A percentile compares a stretch with the other conserved stretches of the same genome.
These are phyloP conservation scores for Gadus macrocephalus DNA, from an alignment of 2,113 vertebrate genomes.

Conservation along the genomic window DNA sequence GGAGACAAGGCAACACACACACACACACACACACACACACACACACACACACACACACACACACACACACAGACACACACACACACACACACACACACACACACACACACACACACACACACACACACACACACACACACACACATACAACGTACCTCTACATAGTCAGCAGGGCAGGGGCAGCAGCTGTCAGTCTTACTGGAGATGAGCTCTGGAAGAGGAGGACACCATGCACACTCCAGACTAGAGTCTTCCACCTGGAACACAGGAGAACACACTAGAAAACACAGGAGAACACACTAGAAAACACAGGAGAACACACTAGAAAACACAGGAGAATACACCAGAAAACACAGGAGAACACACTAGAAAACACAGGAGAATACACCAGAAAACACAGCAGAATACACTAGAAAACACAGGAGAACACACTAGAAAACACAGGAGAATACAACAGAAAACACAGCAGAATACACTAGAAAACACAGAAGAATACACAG, in stretches of 20 bases:
- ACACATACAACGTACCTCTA: slow-evolving; percentile 62
- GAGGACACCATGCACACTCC: slow-evolving; percentile 70
- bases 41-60: slow-evolving; percentile 9
- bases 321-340: not conserved
- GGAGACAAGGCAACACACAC: not conserved
- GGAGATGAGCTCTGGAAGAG: slow-evolving; percentile 78
- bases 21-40: slow-evolving; percentile 2
- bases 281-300: too few species aligned
- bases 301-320: not conserved
- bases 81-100: slow-evolving; percentile 17
- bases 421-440: too few species aligned
- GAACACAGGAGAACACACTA: not conserved
- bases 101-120: slow-evolving; percentile 2
- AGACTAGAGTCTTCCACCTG: slow-evolving; percentile 69
- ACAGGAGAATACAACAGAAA: too few species aligned
- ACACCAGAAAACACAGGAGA: not conserved
- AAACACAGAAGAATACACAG: not conserved
- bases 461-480: not conserved
- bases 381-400: not conserved
- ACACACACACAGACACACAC: slow-evolving; percentile 12
- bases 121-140: slow-evolving; percentile 6
- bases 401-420: too few species aligned
- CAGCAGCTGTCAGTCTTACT: slow-evolving; percentile 76
- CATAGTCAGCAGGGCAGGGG: slow-evolving; percentile 75
- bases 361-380: not conserved